Evolutionary conservation across 2,888 invertebrate genomes (phyloP), one percentile per base, ranked within the genome.

Genomic region (Lasioglossum marginatum): DNA sequence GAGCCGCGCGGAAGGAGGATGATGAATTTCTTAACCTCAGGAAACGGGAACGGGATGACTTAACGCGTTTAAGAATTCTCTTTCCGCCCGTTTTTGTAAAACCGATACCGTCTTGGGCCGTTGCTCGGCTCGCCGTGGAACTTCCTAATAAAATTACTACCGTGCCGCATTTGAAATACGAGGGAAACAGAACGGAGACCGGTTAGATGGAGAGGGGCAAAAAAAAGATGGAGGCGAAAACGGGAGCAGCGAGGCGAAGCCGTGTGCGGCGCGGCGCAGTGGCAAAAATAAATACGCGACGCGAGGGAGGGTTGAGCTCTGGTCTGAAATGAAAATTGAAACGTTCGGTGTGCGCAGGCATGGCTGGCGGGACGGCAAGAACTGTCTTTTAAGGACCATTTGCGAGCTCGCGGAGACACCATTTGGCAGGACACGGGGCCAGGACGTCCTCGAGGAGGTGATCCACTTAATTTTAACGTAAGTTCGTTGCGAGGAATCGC

Each of bases 401-500:
- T 97, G 97, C 92, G 97, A 97, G 93, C 96, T 96, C 82, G 96
- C 96, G 76, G 95, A 95, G 73, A 94, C 95, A 31, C 96, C 96
- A 79, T 95, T 97, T 85, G 96, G 96, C 79, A 95, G 96, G 84
- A 96, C 96, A 91, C 96, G 96, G 92, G 73, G 34, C 48, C 97
- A 97, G 77, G 95, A 97, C 66, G 92, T 97, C 79, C 97, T 97
- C 43, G 97, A 97, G 82, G 97, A 97, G 94, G 95, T 97, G 66
- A 95, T 97, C 63, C 96, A 96, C 85, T 96, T 97, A 90, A 95
- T 97, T 40, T 95, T 97, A 73, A 97, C 97, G 97, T 97, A 95
- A 96, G 97, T 95, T 84, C 77, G 82, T 89, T 81, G 68, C 77
- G 74, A 83, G 73, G 80, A 88, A 85, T 89, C 87, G 83, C 82